phyloP scores from a whole-genome alignment of 2,113 vertebrate genomes.

The Martes martes region DNA sequence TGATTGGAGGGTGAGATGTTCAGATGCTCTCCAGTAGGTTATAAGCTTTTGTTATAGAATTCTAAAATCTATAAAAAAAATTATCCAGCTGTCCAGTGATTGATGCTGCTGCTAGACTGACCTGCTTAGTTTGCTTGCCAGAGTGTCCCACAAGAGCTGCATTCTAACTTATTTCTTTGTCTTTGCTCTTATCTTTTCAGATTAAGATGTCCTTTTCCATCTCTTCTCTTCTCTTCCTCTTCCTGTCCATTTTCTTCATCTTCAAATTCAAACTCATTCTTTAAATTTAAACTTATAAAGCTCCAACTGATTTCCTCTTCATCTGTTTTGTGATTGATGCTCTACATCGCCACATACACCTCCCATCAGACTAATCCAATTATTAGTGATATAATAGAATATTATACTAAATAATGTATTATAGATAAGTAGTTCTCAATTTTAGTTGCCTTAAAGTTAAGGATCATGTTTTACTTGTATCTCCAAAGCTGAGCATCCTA shows the following conservation, averaged over 20 bases:
- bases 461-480: background rate
- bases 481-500: background rate
- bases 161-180: background rate
- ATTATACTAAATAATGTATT: background rate
- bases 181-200: background rate
- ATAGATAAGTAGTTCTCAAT: background rate
- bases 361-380: background rate
- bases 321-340: background rate
- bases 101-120: no score
- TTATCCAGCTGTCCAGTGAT: background rate
- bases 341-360: fast-evolving
- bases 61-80: background rate
- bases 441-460: background rate
- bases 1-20: background rate
- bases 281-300: background rate
- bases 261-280: background rate
- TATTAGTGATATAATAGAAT: background rate
- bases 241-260: background rate
- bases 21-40: background rate
- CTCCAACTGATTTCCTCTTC: background rate
- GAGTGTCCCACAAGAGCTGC: background rate
- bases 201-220: background rate
- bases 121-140: background rate
- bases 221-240: background rate
- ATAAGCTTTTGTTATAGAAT: background rate